Evolutionary conservation across 2,888 invertebrate genomes (phyloP), one percentile per base, ranked within the genome.

Genomic region (Odontocolon sp.): DNA sequence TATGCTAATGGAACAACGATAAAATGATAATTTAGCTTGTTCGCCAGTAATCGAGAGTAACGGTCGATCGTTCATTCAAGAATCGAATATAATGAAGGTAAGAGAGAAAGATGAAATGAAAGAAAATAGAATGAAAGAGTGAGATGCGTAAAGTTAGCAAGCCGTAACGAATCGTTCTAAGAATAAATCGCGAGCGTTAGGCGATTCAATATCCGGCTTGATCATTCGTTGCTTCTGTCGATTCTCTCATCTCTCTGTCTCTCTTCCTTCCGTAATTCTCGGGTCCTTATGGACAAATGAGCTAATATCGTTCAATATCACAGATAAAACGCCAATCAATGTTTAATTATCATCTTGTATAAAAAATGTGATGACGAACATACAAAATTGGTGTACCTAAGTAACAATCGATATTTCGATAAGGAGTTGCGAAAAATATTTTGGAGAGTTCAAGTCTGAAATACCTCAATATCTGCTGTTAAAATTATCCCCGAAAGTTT

Each of bases 141-240:
- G 61, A 33, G 45, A 47, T 26, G 23, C 14, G 6, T 54, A 28
- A 38, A 52, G 57, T 67, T 59, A 76, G 45, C 70, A 64, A 78
- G 61, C 75, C 73, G 76, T 64, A 71, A 78, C 73, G 45, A 78
- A 73, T 72, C 42, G 66, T 16, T 67, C 68, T 67, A 75, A 70
- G 67, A 78, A 78, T 69, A 78, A 76, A 73, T 47, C 70, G 23
- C 16, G 42, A 21, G 54, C 45, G 73, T 64, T 31, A 68, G 59
- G 67, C 70, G 52, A 78, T 73, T 70, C 57, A 76, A 78, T 75
- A 75, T 75, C 80, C 71, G 77, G 73, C 54, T 47, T 5, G 18
- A 23, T 61, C 50, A 52, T 64, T 45, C 33, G 59, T 42, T 42
- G 28, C 11, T 14, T 33, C 40, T 38, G 21, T 40, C 31, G 11